phyloP scores from a whole-genome alignment of 2,797 vertebrate genomes.

The Lemur catta region DNA sequence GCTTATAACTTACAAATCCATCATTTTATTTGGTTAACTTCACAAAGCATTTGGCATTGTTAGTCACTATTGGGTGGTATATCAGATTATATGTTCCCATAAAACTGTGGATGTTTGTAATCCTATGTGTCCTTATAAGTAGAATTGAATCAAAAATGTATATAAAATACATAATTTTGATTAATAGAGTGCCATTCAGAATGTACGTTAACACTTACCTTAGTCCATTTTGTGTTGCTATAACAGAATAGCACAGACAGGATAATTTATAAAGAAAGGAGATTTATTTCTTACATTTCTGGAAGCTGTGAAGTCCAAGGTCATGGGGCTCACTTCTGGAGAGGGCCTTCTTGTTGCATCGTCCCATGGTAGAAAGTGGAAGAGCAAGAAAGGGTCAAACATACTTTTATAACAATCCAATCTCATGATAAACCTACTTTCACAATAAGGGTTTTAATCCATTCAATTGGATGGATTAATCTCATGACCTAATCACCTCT shows the following conservation, averaged over 20 bases:
- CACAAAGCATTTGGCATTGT: neutral
- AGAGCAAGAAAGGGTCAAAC: neutral
- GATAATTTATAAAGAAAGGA: neutral
- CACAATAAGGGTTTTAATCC: neutral
- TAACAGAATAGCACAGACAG: neutral
- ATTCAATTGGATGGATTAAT: neutral
- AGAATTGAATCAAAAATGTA: conserved; percentile 5
- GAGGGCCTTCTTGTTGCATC: neutral
- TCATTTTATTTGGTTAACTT: conserved; percentile 26
- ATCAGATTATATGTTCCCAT: neutral
- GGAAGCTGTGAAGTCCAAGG: neutral
- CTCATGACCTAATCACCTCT: neutral
- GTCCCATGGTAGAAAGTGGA: neutral
- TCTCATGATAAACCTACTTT: neutral
- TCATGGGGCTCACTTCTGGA: neutral
- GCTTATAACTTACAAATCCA: neutral
- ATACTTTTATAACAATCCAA: neutral
- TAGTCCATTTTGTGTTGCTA: neutral
- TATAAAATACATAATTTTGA: conserved; percentile 18
- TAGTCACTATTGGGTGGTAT: neutral
- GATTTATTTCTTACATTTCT: neutral
- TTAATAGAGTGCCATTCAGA: neutral
- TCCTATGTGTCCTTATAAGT: neutral
- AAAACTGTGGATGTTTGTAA: neutral
- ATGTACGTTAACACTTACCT: neutral